These are phyloP conservation scores for Isotomurus palustris DNA, from an alignment of 2,888 invertebrate genomes.

Conservation along the genomic window DNA sequence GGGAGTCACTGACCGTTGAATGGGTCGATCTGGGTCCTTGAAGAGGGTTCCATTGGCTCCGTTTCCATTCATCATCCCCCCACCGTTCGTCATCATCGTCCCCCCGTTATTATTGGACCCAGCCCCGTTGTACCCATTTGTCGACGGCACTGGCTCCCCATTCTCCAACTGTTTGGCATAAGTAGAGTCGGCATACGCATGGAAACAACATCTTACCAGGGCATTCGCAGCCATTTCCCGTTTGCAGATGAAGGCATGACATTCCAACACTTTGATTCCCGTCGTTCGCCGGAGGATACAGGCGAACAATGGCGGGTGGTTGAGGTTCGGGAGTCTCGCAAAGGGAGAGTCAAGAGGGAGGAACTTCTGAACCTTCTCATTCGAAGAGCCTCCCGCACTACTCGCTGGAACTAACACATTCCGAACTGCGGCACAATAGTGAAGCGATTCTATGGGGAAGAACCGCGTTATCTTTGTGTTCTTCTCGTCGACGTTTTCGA, in stretches of 20 bases:
- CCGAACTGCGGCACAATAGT: slow-evolving; percentile 92
- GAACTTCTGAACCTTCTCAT: slow-evolving; percentile 72
- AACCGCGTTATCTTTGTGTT: slow-evolving; percentile 90
- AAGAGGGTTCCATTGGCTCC: slow-evolving; percentile 42
- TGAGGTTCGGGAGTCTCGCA: slow-evolving; percentile 82
- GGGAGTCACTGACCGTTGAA: slow-evolving; percentile 46
- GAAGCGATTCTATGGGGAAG: slow-evolving; percentile 90
- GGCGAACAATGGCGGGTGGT: slow-evolving; percentile 94
- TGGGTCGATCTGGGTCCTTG: slow-evolving; percentile 41
- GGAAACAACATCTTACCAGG: slow-evolving; percentile 93
- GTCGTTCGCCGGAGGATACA: slow-evolving; percentile 91
- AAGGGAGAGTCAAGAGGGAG: slow-evolving; percentile 94
- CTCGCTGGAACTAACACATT: slow-evolving; percentile 67
- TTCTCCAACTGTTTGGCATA: slow-evolving; percentile 72
- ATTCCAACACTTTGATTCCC: slow-evolving; percentile 96
- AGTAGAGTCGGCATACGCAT: slow-evolving; percentile 93
- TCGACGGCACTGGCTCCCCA: slow-evolving; percentile 51
- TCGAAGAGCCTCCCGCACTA: slow-evolving; percentile 52
- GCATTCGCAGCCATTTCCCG: slow-evolving; percentile 96
- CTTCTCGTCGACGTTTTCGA: slow-evolving; percentile 95
- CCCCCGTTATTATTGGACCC: slow-evolving; percentile 47
- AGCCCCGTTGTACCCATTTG: slow-evolving; percentile 48
- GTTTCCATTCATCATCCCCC: slow-evolving; percentile 23
- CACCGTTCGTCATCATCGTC: slow-evolving; percentile 27
- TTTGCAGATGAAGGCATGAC: slow-evolving; percentile 97